Percentiles rank a stretch among this genome's conserved stretches.
These are phyloP conservation scores for Caenorhabditis sulstoni DNA, from an alignment of 2,888 invertebrate species.

Conservation along the genomic window DNA sequence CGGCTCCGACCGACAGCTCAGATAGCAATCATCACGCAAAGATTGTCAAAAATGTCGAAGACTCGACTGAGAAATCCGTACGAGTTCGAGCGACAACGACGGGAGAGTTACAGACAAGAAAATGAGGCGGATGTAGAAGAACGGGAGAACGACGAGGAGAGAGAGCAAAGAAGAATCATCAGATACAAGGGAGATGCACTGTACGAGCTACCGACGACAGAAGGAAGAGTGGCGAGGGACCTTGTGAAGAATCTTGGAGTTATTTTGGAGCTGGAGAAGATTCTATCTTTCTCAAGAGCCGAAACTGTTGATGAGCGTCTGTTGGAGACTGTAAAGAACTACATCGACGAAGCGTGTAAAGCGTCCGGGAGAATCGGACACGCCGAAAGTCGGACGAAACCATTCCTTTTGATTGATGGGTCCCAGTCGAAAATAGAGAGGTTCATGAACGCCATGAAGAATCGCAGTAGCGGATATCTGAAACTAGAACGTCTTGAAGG, in stretches of 20 bases:
- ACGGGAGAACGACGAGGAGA: not conserved
- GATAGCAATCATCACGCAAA: conserved; percentile 1
- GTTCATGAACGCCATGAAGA: conserved; percentile 20
- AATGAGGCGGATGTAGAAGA: conserved; percentile 3
- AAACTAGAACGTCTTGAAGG: conserved; percentile 2
- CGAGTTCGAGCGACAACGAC: conserved; percentile 42
- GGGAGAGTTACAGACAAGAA: conserved; percentile 30
- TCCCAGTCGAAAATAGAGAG: not conserved
- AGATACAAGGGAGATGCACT: not conserved
- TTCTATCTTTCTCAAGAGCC: conserved; percentile 45
- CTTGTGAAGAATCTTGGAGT: conserved; percentile 48
- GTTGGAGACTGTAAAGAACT: conserved; percentile 52
- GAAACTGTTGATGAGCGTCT: conserved; percentile 37
- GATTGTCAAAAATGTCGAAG: conserved; percentile 15
- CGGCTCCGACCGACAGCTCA: conserved; percentile 7
- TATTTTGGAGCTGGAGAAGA: conserved; percentile 57
- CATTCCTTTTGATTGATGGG: conserved; percentile 29
- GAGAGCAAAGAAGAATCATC: not conserved
- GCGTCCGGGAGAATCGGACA: conserved; percentile 21
- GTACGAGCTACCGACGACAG: conserved; percentile 26
- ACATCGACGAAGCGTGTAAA: conserved; percentile 55
- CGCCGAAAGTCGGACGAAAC: conserved; percentile 29
- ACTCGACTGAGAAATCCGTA: conserved; percentile 28
- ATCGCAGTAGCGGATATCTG: conserved; percentile 24
- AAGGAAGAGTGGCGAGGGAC: conserved; percentile 39